These are phyloP conservation scores for Polydrusus tereticollis DNA, from an alignment of 2,888 invertebrate genomes.

Conservation along the genomic window DNA sequence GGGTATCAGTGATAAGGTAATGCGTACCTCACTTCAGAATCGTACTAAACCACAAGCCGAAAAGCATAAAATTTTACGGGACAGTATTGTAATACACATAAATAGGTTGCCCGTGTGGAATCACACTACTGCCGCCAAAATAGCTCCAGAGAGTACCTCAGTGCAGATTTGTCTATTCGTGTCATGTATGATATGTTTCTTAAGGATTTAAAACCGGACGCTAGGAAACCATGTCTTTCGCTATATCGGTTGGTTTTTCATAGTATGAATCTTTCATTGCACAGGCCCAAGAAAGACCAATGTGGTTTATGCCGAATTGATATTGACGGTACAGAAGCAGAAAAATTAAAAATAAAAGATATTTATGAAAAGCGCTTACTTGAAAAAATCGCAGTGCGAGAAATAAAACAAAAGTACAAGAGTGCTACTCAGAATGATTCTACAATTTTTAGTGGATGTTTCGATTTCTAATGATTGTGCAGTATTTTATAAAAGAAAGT, in stretches of 20 bases:
- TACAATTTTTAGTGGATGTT: constrained; percentile 10
- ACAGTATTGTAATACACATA: constrained; percentile 16
- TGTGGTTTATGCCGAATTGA: constrained; percentile 28
- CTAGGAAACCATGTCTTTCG: not conserved
- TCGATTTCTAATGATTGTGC: constrained; percentile 21
- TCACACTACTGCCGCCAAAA: constrained; percentile 33
- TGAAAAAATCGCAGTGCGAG: constrained; percentile 15
- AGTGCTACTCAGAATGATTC: not conserved
- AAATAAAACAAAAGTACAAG: not conserved
- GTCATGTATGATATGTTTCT: constrained; percentile 16
- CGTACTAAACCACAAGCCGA: not conserved
- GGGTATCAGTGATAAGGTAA: constrained; percentile 15
- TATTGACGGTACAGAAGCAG: constrained; percentile 19
- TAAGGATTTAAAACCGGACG: not conserved
- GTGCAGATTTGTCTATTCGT: constrained; percentile 17
- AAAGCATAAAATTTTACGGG: not conserved
- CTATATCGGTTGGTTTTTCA: constrained; percentile 9
- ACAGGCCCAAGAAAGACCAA: constrained; percentile 33
- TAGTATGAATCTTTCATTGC: constrained; percentile 22
- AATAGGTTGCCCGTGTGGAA: not conserved
- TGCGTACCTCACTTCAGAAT: constrained; percentile 20
- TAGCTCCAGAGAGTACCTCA: constrained; percentile 23
- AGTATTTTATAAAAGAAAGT: constrained; percentile 21
- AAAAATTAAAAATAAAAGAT: constrained; percentile 9
- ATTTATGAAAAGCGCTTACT: constrained; percentile 5